Conservation (phyloP, 2,888 invertebrate species). For the Habrosyne pyritoides region DNA sequence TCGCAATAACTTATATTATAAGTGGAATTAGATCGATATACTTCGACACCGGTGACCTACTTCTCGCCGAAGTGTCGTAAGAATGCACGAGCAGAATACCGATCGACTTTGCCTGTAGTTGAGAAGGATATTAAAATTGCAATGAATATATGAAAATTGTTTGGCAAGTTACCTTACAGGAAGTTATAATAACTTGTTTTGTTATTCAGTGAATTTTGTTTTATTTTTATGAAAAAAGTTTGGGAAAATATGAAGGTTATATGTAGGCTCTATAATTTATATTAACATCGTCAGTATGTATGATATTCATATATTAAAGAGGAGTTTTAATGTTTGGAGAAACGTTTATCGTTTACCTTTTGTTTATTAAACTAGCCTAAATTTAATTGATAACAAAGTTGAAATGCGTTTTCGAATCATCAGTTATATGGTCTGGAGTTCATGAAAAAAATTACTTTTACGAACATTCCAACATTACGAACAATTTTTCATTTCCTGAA, state of each 20-base stretch:
- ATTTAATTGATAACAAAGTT: no score
- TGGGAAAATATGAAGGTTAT: not conserved
- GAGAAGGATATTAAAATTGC: constrained; percentile 8
- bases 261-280: not conserved
- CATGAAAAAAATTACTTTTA: no score
- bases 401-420: no score
- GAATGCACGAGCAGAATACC: constrained; percentile 43
- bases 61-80: constrained; percentile 41
- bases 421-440: no score
- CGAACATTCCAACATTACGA: no score
- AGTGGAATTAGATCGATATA: constrained; percentile 54
- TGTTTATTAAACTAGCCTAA: no score
- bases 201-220: not conserved
- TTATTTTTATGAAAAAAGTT: not conserved
- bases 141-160: not conserved
- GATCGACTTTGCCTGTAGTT: constrained; percentile 16
- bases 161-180: not conserved
- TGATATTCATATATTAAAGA: not conserved
- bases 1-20: constrained; percentile 28
- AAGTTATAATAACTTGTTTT: not conserved
- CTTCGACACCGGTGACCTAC: constrained; percentile 45
- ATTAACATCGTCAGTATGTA: not conserved
- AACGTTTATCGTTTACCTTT: no score
- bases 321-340: not conserved
- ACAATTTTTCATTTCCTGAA: no score